Conservation (phyloP, 2,797 vertebrate genomes). For the Decapterus maruadsi region DNA sequence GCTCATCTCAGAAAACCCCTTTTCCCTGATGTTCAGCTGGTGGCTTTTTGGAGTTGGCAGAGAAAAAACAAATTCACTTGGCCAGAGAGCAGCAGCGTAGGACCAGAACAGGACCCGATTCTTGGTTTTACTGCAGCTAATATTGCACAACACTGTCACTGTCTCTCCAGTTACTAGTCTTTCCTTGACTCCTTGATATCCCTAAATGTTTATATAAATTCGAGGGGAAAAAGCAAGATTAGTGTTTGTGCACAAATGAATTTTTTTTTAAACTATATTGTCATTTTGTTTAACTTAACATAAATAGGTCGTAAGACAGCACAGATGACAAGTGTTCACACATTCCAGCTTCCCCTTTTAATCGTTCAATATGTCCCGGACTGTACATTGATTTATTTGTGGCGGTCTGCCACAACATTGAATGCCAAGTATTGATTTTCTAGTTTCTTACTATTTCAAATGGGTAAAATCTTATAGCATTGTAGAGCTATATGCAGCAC, state of each 20-base stretch:
- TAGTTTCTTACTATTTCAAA: background rate
- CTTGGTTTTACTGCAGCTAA: background rate
- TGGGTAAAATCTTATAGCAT: background rate
- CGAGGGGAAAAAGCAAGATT: background rate
- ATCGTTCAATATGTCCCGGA: background rate
- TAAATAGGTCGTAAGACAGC: too few relatives aligned
- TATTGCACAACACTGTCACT: background rate
- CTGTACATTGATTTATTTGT: too few relatives aligned
- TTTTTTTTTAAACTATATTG: too few relatives aligned
- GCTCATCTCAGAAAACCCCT: constrained; percentile 33
- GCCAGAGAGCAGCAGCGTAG: constrained; percentile 17
- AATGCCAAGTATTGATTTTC: background rate
- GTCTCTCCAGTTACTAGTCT: constrained; percentile 17
- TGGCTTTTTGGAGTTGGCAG: constrained; percentile 21
- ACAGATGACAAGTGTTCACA: background rate
- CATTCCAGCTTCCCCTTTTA: background rate
- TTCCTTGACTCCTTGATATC: background rate
- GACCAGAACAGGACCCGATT: background rate
- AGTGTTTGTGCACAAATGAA: too few relatives aligned
- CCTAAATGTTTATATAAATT: background rate
- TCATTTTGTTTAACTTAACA: too few relatives aligned
- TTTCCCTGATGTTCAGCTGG: constrained; percentile 27
- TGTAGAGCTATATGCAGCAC: background rate
- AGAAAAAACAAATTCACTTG: constrained; percentile 5
- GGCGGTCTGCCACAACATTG: background rate